A percentile compares a stretch with the other conserved stretches of the same genome.
Evolutionary conservation across 2,888 invertebrate species (phyloP).

Genomic region (Chaitophorus viminalis): DNA sequence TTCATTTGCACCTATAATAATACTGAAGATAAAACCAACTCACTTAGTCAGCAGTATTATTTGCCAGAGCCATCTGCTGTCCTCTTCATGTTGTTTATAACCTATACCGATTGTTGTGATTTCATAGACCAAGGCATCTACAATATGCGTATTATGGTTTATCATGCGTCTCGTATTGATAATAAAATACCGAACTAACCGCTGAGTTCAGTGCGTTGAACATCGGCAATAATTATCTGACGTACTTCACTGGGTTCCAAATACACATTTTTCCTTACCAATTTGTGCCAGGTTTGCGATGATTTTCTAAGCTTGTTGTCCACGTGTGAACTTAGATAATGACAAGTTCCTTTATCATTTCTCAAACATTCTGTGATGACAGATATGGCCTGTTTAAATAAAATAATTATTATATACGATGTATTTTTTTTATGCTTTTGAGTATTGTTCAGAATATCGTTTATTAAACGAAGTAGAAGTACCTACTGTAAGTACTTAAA

Average conservation of each 20-base stretch:
- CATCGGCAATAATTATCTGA: neutral
- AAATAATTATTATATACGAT: neutral
- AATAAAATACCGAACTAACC: neutral
- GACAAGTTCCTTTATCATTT: neutral
- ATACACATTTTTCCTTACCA: neutral
- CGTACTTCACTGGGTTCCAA: neutral
- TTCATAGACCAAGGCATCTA: neutral
- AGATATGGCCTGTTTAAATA: slow-evolving; percentile 6
- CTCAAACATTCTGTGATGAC: neutral
- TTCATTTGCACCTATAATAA: too few species aligned
- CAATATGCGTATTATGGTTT: neutral
- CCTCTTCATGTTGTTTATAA: neutral
- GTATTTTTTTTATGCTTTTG: too few species aligned
- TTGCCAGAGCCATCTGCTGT: neutral
- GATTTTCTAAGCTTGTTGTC: neutral
- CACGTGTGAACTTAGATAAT: neutral
- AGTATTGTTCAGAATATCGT: too few species aligned
- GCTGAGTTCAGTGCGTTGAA: neutral
- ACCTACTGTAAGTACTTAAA: too few species aligned
- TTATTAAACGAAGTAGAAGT: too few species aligned
- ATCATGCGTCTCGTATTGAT: too few species aligned
- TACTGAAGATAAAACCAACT: neutral
- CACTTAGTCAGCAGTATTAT: neutral
- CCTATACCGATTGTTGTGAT: neutral
- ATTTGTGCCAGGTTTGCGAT: neutral